phyloP scores from a whole-genome alignment of 2,113 vertebrate genomes.

The Paratilapia polleni region DNA sequence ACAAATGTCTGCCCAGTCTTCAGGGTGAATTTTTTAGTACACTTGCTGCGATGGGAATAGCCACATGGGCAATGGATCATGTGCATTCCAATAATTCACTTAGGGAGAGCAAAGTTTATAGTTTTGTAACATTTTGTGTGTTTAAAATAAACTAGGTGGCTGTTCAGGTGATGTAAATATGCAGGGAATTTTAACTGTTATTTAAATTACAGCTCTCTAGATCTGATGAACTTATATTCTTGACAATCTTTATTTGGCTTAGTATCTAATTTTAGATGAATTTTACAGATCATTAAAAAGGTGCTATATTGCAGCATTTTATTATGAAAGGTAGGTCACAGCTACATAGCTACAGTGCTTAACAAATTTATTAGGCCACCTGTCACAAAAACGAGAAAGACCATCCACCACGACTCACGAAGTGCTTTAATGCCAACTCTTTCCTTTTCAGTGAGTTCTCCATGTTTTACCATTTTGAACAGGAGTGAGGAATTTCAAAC shows the following conservation, averaged over 20 bases:
- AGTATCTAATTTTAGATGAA: neutral
- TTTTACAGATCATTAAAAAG: neutral
- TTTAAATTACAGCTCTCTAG: neutral
- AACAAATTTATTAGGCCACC: too few species aligned
- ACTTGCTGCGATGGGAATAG: conserved; percentile 27
- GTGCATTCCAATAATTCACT: neutral
- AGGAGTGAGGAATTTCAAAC: too few species aligned
- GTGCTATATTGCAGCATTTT: neutral
- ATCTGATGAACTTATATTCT: neutral
- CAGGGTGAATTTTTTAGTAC: conserved; percentile 29
- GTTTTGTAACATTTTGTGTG: neutral
- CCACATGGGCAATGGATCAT: neutral
- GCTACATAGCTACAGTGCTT: neutral
- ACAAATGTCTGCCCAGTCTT: conserved; percentile 43
- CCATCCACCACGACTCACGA: too few species aligned
- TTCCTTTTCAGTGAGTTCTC: too few species aligned
- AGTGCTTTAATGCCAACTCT: too few species aligned
- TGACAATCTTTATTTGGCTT: neutral
- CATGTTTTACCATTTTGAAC: too few species aligned
- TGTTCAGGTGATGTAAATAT: neutral
- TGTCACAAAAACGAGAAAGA: too few species aligned
- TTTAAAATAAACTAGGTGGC: neutral
- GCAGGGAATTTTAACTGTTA: neutral
- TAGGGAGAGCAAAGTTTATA: neutral
- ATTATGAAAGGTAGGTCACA: neutral